Percentiles rank a stretch among this genome's conserved stretches.
phyloP scores from a whole-genome alignment of 1,140 invertebrate species.

The Zaprionus tsacasi region DNA sequence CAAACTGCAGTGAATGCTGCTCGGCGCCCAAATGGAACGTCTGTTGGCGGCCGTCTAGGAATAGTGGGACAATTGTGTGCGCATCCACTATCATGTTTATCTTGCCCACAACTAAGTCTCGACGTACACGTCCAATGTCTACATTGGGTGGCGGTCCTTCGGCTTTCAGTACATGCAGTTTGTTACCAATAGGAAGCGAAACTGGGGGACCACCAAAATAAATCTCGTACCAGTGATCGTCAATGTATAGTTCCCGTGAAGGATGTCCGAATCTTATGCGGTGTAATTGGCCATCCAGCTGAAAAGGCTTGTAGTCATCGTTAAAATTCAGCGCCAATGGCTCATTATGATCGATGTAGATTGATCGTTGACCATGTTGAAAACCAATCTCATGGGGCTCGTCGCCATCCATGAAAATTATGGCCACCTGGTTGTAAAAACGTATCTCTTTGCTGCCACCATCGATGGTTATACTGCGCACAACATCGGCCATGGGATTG shows the following conservation, averaged over 20 bases:
- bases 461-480: slow-evolving; percentile 93
- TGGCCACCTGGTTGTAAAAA: slow-evolving; percentile 93
- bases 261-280: slow-evolving; percentile 95
- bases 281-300: slow-evolving; percentile 89
- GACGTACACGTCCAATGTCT: slow-evolving; percentile 89
- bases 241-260: slow-evolving; percentile 95
- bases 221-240: slow-evolving; percentile 94
- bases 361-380: slow-evolving; percentile 88
- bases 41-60: slow-evolving; percentile 94
- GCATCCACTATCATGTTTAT: slow-evolving; percentile 93
- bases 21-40: slow-evolving; percentile 91
- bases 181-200: slow-evolving; percentile 92
- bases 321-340: slow-evolving; percentile 89
- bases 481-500: slow-evolving; percentile 79
- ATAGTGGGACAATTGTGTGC: slow-evolving; percentile 90
- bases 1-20: slow-evolving; percentile 91
- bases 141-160: slow-evolving; percentile 95
- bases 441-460: slow-evolving; percentile 92
- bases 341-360: slow-evolving; percentile 90
- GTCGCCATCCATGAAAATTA: slow-evolving; percentile 93
- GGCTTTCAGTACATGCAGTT: slow-evolving; percentile 90
- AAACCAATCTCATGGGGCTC: slow-evolving; percentile 94
- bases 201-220: slow-evolving; percentile 96
- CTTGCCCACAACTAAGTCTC: slow-evolving; percentile 92
- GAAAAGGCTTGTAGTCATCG: slow-evolving; percentile 89